Conservation (phyloP, 2,113 vertebrate genomes). For the Peromyscus californicus region DNA sequence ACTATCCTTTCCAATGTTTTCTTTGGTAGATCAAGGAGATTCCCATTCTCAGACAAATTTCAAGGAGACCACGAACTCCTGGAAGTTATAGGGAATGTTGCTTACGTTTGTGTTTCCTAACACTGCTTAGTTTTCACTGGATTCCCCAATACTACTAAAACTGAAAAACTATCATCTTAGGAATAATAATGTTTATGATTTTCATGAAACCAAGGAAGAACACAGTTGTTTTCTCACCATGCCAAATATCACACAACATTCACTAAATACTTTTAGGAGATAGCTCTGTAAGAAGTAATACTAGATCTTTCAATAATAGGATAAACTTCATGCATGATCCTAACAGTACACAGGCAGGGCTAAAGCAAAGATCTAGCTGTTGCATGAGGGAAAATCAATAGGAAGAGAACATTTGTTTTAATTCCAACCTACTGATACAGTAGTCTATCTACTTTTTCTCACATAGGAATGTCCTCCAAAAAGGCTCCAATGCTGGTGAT, state of each 20-base stretch:
- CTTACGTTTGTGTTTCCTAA: background rate
- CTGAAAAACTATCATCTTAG: background rate
- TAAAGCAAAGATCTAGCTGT: background rate
- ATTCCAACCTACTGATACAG: background rate
- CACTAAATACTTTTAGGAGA: background rate
- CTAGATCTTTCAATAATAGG: constrained; percentile 7
- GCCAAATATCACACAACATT: background rate
- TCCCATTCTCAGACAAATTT: background rate
- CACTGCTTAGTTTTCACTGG: background rate
- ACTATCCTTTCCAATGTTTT: background rate
- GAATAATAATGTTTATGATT: constrained; percentile 37
- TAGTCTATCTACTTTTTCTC: constrained; percentile 23
- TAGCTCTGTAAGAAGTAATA: background rate
- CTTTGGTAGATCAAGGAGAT: background rate
- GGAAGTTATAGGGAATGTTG: background rate
- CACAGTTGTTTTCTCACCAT: background rate
- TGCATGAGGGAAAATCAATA: background rate
- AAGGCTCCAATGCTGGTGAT: background rate
- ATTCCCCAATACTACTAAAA: background rate
- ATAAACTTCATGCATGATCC: background rate
- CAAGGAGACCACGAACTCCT: background rate
- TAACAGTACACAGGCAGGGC: background rate
- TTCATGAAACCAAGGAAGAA: background rate
- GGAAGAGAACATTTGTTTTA: constrained; percentile 9
- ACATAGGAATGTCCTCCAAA: background rate